These are phyloP conservation scores for Lacanobia oleracea DNA, from an alignment of 2,888 invertebrate genomes.

Conservation along the genomic window DNA sequence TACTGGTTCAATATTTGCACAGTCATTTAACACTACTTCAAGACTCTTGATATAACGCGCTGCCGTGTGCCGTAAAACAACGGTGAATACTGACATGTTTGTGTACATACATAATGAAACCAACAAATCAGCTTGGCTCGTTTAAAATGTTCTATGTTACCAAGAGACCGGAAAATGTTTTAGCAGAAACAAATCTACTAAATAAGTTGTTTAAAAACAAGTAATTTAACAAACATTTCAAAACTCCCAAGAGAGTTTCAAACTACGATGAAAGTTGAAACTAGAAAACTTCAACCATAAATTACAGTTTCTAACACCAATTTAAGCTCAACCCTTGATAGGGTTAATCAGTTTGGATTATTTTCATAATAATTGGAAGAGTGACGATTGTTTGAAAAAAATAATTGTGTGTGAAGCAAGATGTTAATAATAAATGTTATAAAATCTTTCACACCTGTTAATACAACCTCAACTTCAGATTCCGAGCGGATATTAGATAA, in stretches of 20 bases:
- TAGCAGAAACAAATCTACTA: background rate
- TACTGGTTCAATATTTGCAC: slow-evolving; percentile 53
- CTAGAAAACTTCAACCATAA: slow-evolving; percentile 39
- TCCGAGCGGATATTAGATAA: slow-evolving; percentile 42
- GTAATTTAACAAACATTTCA: slow-evolving; percentile 1
- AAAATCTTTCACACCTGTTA: slow-evolving; percentile 18
- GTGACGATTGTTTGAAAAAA: slow-evolving; percentile 21
- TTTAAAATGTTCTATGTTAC: background rate
- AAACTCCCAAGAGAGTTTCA: background rate
- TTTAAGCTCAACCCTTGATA: slow-evolving; percentile 16
- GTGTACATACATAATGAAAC: slow-evolving; percentile 1
- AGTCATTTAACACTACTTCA: slow-evolving; percentile 48
- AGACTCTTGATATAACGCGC: slow-evolving; percentile 16
- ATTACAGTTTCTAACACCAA: slow-evolving; percentile 37
- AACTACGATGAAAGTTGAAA: slow-evolving; percentile 10
- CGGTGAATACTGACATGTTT: too few species aligned
- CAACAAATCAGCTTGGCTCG: background rate
- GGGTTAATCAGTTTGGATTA: slow-evolving; percentile 8
- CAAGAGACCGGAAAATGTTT: background rate
- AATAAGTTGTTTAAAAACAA: background rate
- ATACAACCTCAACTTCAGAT: slow-evolving; percentile 22
- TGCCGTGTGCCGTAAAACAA: slow-evolving; percentile 9
- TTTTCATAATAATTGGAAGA: slow-evolving; percentile 30
- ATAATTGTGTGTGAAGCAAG: background rate
- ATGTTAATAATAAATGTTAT: slow-evolving; percentile 35